These are phyloP conservation scores for Melipona bicolor DNA, from an alignment of 2,888 invertebrate species.

Conservation along the genomic window DNA sequence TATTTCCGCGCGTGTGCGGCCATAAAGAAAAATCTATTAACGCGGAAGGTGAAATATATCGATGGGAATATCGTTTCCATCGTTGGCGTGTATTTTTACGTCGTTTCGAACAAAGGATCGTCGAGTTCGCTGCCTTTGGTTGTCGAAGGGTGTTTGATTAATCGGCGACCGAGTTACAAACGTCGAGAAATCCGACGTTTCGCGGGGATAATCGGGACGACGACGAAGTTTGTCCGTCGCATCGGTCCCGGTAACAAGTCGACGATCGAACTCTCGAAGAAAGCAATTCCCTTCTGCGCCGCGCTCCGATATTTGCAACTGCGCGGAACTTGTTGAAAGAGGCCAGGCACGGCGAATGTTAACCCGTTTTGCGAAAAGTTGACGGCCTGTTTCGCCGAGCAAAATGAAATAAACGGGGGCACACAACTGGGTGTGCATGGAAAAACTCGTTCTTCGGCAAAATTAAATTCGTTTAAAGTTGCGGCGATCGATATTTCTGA, in stretches of 20 bases:
- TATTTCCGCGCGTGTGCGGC: background rate
- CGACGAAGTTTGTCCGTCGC: background rate
- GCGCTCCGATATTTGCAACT: conserved; percentile 39
- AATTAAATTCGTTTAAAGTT: background rate
- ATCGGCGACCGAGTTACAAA: conserved; percentile 4
- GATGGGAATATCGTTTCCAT: background rate
- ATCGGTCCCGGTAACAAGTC: background rate
- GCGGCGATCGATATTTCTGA: too few relatives aligned
- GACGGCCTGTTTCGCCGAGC: background rate
- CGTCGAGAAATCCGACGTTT: background rate
- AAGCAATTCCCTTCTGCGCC: conserved; percentile 44
- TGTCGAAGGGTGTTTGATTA: background rate
- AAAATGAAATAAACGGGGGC: background rate
- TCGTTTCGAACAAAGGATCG: background rate
- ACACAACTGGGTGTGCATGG: background rate
- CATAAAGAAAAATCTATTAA: background rate
- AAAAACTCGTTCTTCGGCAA: too few relatives aligned
- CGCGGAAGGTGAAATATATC: background rate
- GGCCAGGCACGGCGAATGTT: background rate
- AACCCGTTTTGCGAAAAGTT: background rate
- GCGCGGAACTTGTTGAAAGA: conserved; percentile 4
- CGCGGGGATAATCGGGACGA: conserved; percentile 6
- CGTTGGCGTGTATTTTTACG: background rate
- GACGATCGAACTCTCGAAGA: conserved; percentile 37
- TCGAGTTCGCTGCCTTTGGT: background rate